Conservation (phyloP, 2,797 vertebrate species). For the Lepidocolaptes lacrymiger region DNA sequence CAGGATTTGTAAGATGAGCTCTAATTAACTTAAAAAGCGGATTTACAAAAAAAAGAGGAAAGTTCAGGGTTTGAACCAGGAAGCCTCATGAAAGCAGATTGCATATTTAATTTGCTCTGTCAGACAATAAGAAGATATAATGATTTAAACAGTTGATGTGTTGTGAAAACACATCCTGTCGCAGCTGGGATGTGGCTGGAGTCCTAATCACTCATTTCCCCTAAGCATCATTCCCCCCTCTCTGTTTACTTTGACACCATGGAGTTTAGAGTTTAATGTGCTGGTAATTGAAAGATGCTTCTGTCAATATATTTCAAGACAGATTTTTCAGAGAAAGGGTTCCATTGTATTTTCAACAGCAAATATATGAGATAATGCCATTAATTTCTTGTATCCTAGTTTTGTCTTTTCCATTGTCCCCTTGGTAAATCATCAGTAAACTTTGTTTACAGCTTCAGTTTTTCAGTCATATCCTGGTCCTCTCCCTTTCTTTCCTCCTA, state of each 20-base stretch:
- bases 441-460: not conserved
- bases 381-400: not conserved
- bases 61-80: not conserved
- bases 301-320: not conserved
- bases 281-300: conserved; percentile 10
- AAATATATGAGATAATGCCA: not conserved
- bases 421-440: not conserved
- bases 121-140: conserved; percentile 42
- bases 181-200: conserved; percentile 11
- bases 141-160: conserved; percentile 34
- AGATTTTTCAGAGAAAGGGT: not conserved
- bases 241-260: not conserved
- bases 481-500: not conserved
- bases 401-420: not conserved
- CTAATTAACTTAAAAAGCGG: not conserved
- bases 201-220: conserved; percentile 11
- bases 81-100: not conserved
- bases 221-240: not conserved
- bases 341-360: not conserved
- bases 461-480: not conserved
- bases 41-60: not conserved
- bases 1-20: conserved; percentile 4
- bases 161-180: conserved; percentile 40
- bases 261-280: not conserved
- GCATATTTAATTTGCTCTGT: conserved; percentile 30